Percentiles rank a stretch among this genome's conserved stretches.
Conservation (phyloP, 2,888 invertebrate species). For the Priocnemis perturbator region DNA sequence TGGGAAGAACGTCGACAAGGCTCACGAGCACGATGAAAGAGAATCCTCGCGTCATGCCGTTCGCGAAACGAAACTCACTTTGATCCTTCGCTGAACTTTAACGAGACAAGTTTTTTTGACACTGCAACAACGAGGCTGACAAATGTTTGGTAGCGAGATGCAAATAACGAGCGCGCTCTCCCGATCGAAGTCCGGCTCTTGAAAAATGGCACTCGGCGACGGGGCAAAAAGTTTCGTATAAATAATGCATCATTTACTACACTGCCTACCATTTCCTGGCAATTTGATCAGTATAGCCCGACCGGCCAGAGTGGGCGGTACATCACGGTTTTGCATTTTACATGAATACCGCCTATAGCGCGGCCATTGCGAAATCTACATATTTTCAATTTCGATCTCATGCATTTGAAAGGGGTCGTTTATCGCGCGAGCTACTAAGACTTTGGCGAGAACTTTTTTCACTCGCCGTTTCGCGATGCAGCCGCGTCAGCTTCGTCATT, state of each 20-base stretch:
- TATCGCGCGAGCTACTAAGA: constrained; percentile 26
- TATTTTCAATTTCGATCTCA: constrained; percentile 55
- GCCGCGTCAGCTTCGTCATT: constrained; percentile 1
- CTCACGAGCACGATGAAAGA: too few species aligned
- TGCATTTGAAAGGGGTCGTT: constrained; percentile 45
- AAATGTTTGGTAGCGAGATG: too few species aligned
- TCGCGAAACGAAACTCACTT: too few species aligned
- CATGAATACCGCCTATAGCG: constrained; percentile 24
- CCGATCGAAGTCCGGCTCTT: too few species aligned
- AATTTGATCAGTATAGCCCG: constrained; percentile 43
- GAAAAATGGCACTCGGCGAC: constrained; percentile 9
- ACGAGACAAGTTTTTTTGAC: too few species aligned
- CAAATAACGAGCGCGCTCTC: too few species aligned
- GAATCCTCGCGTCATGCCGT: too few species aligned
- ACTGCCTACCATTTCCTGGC: constrained; percentile 39
- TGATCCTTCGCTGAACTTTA: too few species aligned
- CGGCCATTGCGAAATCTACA: constrained; percentile 46
- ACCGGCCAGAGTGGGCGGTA: constrained; percentile 1
- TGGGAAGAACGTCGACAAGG: too few species aligned
- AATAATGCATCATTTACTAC: constrained; percentile 41
- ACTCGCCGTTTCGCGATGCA: constrained; percentile 17
- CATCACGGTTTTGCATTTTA: constrained; percentile 34
- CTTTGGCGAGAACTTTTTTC: constrained; percentile 35
- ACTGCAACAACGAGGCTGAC: too few species aligned
- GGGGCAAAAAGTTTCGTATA: constrained; percentile 22